These are phyloP conservation scores for Dermolepida albohirtum DNA, from an alignment of 2,888 invertebrate species.

Conservation along the genomic window DNA sequence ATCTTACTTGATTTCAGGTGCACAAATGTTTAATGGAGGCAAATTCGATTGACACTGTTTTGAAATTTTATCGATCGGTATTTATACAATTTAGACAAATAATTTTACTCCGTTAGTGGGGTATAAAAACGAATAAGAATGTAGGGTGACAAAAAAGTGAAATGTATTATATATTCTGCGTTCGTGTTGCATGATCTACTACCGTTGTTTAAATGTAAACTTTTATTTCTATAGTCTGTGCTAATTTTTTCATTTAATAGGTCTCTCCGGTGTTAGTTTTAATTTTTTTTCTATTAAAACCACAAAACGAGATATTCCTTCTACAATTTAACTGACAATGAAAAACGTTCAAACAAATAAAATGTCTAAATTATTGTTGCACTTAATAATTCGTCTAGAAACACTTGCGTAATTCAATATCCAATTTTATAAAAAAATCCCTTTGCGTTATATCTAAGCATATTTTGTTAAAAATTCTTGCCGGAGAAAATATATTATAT, in stretches of 20 bases:
- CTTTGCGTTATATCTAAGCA: constrained; percentile 5
- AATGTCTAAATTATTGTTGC: constrained; percentile 2
- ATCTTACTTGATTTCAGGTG: constrained; percentile 29
- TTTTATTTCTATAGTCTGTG: constrained; percentile 13
- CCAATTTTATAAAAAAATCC: constrained; percentile 13
- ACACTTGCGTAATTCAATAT: constrained; percentile 27
- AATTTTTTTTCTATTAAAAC: constrained; percentile 8
- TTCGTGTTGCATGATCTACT: constrained; percentile 1
- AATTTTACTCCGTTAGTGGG: constrained; percentile 22
- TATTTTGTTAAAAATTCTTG: constrained; percentile 1
- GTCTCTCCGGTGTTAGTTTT: constrained; percentile 4
- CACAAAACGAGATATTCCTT: constrained; percentile 22
- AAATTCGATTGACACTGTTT: constrained; percentile 31
- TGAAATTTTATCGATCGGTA: constrained; percentile 3
- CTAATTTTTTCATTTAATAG: constrained; percentile 8
- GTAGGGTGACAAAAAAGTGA: constrained; percentile 33
- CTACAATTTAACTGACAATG: constrained; percentile 1
- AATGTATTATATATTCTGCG: constrained; percentile 18
- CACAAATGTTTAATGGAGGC: constrained; percentile 34
- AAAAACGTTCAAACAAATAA: not conserved
- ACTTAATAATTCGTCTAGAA: constrained; percentile 2
- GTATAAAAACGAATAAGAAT: constrained; percentile 33
- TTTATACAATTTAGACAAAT: constrained; percentile 36
- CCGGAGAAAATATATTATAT: no score
- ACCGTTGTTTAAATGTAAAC: constrained; percentile 8